Conservation (phyloP, 1,140 invertebrate genomes). For the Brachystomella parvula region DNA sequence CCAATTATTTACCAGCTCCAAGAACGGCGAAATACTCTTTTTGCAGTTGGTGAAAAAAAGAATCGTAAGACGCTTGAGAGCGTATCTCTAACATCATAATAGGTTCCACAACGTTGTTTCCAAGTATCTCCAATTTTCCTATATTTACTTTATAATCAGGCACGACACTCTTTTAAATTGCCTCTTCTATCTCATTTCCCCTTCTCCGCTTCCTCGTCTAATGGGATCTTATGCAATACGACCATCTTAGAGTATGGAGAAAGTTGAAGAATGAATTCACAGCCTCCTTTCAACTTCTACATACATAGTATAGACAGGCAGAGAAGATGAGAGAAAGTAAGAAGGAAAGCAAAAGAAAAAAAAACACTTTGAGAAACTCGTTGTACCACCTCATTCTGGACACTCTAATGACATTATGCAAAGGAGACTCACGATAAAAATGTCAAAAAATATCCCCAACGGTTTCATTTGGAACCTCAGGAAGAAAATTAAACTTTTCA, state of each 20-base stretch:
- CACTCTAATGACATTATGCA: constrained; percentile 32
- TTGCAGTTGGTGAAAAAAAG: no score
- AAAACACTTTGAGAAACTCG: constrained; percentile 1
- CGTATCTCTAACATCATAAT: neutral
- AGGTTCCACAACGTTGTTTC: neutral
- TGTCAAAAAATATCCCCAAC: constrained; percentile 35
- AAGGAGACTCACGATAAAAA: constrained; percentile 33
- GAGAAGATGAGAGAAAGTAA: neutral
- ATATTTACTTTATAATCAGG: constrained; percentile 11
- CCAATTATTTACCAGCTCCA: no score
- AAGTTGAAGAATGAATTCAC: no score
- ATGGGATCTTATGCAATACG: constrained; percentile 2
- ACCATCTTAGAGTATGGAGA: neutral
- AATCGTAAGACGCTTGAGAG: neutral
- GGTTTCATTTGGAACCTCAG: constrained; percentile 32
- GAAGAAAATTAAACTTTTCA: constrained; percentile 27
- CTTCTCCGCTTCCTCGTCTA: neutral
- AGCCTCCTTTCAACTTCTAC: neutral
- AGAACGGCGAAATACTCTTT: no score
- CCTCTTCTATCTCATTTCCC: constrained; percentile 8
- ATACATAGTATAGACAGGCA: constrained; percentile 4
- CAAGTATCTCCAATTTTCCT: constrained; percentile 9
- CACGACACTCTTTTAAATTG: constrained; percentile 14
- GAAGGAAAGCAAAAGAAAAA: neutral
- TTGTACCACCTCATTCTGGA: constrained; percentile 11